Conservation (phyloP, 2,888 invertebrate genomes). For the Tetrapedia diversipes region DNA sequence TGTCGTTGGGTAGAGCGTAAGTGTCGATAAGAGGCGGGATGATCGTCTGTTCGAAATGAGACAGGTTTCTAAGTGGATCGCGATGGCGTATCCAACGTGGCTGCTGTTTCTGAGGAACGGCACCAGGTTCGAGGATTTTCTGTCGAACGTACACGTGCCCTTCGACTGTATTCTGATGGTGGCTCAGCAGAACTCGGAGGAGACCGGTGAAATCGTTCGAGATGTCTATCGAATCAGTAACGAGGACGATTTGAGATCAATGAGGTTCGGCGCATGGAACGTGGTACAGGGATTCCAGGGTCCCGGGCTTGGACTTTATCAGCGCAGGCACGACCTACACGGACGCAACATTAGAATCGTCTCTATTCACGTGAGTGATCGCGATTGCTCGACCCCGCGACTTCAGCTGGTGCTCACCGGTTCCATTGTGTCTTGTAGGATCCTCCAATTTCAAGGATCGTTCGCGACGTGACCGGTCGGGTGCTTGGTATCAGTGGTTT, state of each 20-base stretch:
- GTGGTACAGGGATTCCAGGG: constrained; percentile 62
- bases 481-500: constrained; percentile 76
- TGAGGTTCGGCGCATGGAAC: constrained; percentile 74
- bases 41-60: background rate
- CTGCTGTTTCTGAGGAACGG: constrained; percentile 75
- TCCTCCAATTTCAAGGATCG: constrained; percentile 76
- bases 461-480: constrained; percentile 62
- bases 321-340: constrained; percentile 75
- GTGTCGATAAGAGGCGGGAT: no score
- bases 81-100: constrained; percentile 81
- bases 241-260: constrained; percentile 64
- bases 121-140: constrained; percentile 72
- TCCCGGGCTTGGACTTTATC: constrained; percentile 73
- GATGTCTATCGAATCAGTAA: constrained; percentile 77
- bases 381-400: background rate
- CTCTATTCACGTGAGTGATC: constrained; percentile 72
- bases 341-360: constrained; percentile 76
- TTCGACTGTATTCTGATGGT: constrained; percentile 78
- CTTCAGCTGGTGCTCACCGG: background rate
- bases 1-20: no score
- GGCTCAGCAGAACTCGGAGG: constrained; percentile 50
- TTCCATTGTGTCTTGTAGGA: constrained; percentile 71
- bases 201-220: constrained; percentile 66
- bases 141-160: constrained; percentile 75
- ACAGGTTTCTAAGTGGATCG: constrained; percentile 77